phyloP scores from a whole-genome alignment of 2,797 vertebrate species.

The Sylvilagus floridanus region DNA sequence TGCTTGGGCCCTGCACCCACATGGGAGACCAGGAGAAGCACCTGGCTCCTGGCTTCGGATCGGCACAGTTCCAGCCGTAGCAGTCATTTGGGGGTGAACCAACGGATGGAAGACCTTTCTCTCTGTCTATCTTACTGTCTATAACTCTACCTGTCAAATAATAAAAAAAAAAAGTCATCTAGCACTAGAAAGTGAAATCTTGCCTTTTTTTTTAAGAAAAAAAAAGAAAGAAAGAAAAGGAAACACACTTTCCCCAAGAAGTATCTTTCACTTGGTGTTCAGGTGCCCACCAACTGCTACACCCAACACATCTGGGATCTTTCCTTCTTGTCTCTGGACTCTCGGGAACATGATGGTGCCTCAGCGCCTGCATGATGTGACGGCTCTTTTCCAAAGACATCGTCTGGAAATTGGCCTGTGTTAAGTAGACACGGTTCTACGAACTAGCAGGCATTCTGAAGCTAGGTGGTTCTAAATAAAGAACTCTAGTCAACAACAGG shows the following conservation, averaged over 20 bases:
- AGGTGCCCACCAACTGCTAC: slow-evolving; percentile 53
- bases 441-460: slow-evolving; percentile 89
- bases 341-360: not conserved
- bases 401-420: slow-evolving; percentile 85
- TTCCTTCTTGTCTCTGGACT: slow-evolving; percentile 58
- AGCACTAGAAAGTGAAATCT: slow-evolving; percentile 57
- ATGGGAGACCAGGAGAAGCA: too few species aligned
- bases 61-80: too few species aligned
- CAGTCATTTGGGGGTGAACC: too few species aligned
- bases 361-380: slow-evolving; percentile 38
- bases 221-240: not conserved
- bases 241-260: slow-evolving; percentile 54
- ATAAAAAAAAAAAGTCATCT: slow-evolving; percentile 57
- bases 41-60: too few species aligned
- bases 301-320: not conserved
- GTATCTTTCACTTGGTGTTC: slow-evolving; percentile 49
- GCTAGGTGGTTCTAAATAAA: slow-evolving; percentile 99
- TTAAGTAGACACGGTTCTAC: slow-evolving; percentile 87
- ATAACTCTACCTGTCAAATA: not conserved
- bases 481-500: slow-evolving; percentile 99
- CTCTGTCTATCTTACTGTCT: too few species aligned
- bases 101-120: too few species aligned
- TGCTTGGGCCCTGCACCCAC: too few species aligned
- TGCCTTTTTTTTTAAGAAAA: not conserved
- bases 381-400: slow-evolving; percentile 68